Evolutionary conservation across 2,888 invertebrate genomes (phyloP).

Genomic region (Tenthredo scrophulariae): DNA sequence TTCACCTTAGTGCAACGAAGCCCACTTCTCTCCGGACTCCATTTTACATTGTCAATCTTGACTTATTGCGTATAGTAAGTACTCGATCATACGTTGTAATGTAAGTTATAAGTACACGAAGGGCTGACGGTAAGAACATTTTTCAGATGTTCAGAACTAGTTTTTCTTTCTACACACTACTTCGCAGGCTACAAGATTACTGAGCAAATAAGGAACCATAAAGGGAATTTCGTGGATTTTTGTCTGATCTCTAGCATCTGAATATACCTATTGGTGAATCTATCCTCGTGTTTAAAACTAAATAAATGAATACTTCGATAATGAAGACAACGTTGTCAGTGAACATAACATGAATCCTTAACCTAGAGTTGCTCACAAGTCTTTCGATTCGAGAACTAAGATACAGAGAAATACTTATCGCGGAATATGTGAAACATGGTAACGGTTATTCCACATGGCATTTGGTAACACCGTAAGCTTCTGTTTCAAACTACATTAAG

Average conservation of each 20-base stretch:
- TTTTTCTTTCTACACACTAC: constrained; percentile 43
- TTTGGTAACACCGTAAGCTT: constrained; percentile 44
- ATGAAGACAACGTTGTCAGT: background rate
- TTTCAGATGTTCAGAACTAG: constrained; percentile 31
- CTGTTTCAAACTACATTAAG: constrained; percentile 46
- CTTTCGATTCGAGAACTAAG: background rate
- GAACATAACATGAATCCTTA: background rate
- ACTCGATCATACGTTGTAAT: background rate
- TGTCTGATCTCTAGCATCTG: too few species aligned
- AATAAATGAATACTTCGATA: background rate
- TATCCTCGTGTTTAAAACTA: background rate
- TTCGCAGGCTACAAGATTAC: background rate
- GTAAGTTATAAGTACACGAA: background rate
- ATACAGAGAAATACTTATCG: background rate
- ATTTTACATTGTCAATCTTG: constrained; percentile 34
- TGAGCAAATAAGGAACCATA: background rate
- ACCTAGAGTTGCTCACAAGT: background rate
- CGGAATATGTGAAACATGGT: constrained; percentile 12
- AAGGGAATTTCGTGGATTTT: background rate
- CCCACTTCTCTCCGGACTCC: constrained; percentile 18
- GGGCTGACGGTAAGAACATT: background rate
- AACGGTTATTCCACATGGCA: constrained; percentile 23
- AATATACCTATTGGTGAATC: background rate
- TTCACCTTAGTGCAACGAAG: constrained; percentile 19
- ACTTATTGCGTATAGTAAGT: constrained; percentile 21